phyloP scores from a whole-genome alignment of 2,797 vertebrate species.

The Siniperca scherzeri region DNA sequence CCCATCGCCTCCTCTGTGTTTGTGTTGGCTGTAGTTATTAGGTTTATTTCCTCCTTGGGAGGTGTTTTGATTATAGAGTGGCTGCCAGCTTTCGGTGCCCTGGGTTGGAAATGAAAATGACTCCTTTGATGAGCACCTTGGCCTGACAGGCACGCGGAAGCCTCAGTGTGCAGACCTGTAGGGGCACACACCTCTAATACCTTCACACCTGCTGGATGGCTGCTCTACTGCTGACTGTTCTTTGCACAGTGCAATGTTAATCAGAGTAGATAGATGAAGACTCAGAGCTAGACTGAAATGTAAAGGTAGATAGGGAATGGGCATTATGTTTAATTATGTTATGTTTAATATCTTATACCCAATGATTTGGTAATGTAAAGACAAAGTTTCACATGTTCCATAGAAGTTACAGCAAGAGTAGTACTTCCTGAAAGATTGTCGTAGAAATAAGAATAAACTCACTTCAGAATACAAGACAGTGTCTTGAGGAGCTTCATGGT shows the following conservation, averaged over 20 bases:
- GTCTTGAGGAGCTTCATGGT: not conserved
- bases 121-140: constrained; percentile 29
- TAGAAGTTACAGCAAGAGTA: not conserved
- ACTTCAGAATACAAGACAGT: not conserved
- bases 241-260: constrained; percentile 8
- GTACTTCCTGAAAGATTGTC: not conserved
- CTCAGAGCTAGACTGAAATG: constrained; percentile 21
- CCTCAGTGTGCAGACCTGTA: constrained; percentile 38
- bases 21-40: constrained; percentile 2
- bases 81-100: constrained; percentile 14
- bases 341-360: not conserved
- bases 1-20: constrained; percentile 23
- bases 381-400: constrained; percentile 5
- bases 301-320: not conserved
- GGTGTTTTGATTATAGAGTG: constrained; percentile 13
- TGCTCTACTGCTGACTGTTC: constrained; percentile 27
- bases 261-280: constrained; percentile 13
- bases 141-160: constrained; percentile 50
- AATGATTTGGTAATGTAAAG: constrained; percentile 12
- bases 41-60: constrained; percentile 30
- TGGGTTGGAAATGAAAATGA: constrained; percentile 35
- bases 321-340: not conserved
- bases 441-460: not conserved
- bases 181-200: constrained; percentile 28
- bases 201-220: constrained; percentile 27